Evolutionary conservation across 2,113 vertebrate genomes (phyloP), one percentile per base, ranked within the genome.

Genomic region (Nicator chloris): DNA sequence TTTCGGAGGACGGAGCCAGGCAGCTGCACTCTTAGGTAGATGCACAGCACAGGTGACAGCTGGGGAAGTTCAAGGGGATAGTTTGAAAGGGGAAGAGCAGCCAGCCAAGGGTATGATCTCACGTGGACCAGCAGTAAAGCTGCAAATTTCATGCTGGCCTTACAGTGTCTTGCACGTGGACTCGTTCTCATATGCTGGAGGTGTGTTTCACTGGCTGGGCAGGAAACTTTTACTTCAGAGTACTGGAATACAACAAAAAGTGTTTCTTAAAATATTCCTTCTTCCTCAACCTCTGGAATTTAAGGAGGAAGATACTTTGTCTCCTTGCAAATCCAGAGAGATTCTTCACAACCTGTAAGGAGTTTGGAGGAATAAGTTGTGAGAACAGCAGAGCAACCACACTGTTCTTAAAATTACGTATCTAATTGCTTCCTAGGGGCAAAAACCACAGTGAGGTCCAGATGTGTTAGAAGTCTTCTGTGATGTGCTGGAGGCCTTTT

Each of bases 1-100:
- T 98, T 99, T 99, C 90, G 99, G 99, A 97, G 99, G 99, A 96
- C 99, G 99, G 97, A 99, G 99, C 98, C 99, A 99, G 98, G 99
- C 99, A 51, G 99, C 99, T 9, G 99, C 99, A 33, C 97, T 99
- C 85, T 98, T 99, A 98, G 99, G 99, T 99, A 99, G 97, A 96
- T 98, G 95, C 97, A 95, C 50, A 66, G 63, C 83, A 86, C 92
- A 82, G 85, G 35, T 94, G 89, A 93, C 90, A 88, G 83, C 91
- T 86, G 94, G 94, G 82, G 92, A 94, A 92, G 85, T 37, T 15
- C 68, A 37, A 26, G 82, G 50, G 77, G 83, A 75, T 77, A 22
- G 50, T 86, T 93, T 90, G 88, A 82, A 95, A 91, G 92, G 87
- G 95, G 92, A 82, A 69, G 84, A 80, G 71, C 88, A 66, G 80